Percentiles rank a stretch among this genome's conserved stretches.
Conservation (phyloP, 2,888 invertebrate genomes). For the Dolomedes plantarius region DNA sequence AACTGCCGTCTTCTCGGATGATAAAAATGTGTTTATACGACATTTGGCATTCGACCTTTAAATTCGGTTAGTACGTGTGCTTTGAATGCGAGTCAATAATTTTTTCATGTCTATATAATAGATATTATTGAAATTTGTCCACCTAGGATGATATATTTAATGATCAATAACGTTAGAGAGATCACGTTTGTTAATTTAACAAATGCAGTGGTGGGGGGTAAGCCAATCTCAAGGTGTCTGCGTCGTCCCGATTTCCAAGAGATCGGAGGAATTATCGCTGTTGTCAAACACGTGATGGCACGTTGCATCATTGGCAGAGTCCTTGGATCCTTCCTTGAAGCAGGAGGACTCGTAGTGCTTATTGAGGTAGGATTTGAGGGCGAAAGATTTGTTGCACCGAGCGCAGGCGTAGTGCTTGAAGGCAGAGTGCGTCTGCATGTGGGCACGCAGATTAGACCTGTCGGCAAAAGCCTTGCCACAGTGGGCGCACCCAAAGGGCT, state of each 20-base stretch:
- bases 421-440: slow-evolving; percentile 94
- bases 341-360: slow-evolving; percentile 86
- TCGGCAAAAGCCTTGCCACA: slow-evolving; percentile 97
- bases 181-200: background rate
- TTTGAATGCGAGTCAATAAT: no score
- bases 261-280: slow-evolving; percentile 61
- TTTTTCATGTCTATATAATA: no score
- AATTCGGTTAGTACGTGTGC: no score
- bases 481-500: slow-evolving; percentile 93
- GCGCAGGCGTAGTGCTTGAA: slow-evolving; percentile 92
- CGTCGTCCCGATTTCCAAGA: slow-evolving; percentile 56
- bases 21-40: no score
- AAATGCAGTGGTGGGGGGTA: background rate
- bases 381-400: slow-evolving; percentile 92
- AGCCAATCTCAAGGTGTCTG: slow-evolving; percentile 15
- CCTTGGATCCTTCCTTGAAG: slow-evolving; percentile 59
- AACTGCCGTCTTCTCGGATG: no score
- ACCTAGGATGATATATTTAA: background rate
- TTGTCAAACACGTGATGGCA: slow-evolving; percentile 45
- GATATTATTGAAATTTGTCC: no score
- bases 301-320: slow-evolving; percentile 9
- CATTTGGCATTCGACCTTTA: no score
- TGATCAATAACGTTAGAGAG: background rate
- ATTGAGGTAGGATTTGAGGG: slow-evolving; percentile 94
- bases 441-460: slow-evolving; percentile 92